Percentiles rank a stretch among this genome's conserved stretches.
phyloP scores from a whole-genome alignment of 2,113 vertebrate species.

The Cacatua alba region DNA sequence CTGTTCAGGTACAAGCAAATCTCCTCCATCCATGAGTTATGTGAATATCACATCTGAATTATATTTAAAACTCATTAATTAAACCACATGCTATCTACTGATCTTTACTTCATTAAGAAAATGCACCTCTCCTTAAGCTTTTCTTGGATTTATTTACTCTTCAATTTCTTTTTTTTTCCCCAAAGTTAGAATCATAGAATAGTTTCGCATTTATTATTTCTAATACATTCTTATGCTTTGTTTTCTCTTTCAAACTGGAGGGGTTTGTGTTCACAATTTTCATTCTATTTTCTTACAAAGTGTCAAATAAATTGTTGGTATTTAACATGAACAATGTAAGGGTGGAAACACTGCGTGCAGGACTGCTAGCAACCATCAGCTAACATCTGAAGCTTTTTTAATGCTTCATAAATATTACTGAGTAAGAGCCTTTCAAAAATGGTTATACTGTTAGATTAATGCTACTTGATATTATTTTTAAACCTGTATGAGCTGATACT shows the following conservation, averaged over 20 bases:
- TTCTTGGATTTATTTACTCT: not conserved
- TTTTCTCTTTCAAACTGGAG: not conserved
- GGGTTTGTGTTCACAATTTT: not conserved
- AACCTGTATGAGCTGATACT: not conserved
- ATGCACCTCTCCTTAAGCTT: not conserved
- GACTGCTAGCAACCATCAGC: not conserved
- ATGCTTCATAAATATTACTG: not conserved
- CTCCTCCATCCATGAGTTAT: not conserved
- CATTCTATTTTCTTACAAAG: not conserved
- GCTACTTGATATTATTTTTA: not conserved
- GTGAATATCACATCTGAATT: not conserved
- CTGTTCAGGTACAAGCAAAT: not conserved
- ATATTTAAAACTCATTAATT: not conserved
- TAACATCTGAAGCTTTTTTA: not conserved
- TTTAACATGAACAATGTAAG: not conserved
- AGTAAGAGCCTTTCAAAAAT: not conserved
- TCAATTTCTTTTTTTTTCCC: not conserved
- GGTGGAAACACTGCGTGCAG: not conserved
- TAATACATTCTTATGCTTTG: not conserved
- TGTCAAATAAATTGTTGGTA: not conserved
- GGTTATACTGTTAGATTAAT: not conserved
- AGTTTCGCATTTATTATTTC: not conserved
- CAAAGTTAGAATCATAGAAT: not conserved
- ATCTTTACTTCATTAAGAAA: not conserved
- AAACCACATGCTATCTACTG: not conserved